Evolutionary conservation across 2,888 invertebrate genomes (phyloP), one percentile per base, ranked within the genome.

Genomic region (Sthenelais limicola): DNA sequence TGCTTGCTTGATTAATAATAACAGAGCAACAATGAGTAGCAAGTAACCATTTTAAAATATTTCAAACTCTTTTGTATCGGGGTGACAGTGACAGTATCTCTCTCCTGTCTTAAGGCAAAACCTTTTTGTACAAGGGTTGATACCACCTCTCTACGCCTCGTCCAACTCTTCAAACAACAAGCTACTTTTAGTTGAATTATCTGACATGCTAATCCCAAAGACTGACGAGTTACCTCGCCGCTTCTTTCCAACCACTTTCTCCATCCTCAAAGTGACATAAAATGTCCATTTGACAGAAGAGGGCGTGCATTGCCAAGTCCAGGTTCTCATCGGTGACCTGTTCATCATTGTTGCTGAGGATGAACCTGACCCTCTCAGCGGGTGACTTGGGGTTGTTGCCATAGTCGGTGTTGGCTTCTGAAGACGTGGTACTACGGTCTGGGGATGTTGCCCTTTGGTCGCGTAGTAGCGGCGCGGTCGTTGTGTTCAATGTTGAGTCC

Each of bases 231-330:
- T 24, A 79, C 79, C 79, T 77, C 18, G 77, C 72, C 33, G 73
- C 38, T 49, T 79, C 76, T 47, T 79, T 79, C 79, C 79, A 79
- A 7, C 78, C 77, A 32, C 58, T 68, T 28, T 69, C 68, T 3
- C 75, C 76, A 33, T 74, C 74, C 5, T 74, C 74, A 49, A 75
- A 77, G 43, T 73, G 69, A 38, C 77, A 77, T 21, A 79, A 71
- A 3, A 76, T 58, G 72, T 79, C 78, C 71, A 79, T 69, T 75
- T 79, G 79, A 24, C 73, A 74, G 76, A 79, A 79, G 38, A 79
- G 75, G 24, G 69, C 58, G 71, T 76, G 78, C 24, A 62, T 43
- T 3, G 62, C 62, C 35, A 62, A 43, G 24, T 62, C 62, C 2
- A 62, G 38, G 38, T 62, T 21, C 32, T 2, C 38, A 21, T 66